A percentile compares a stretch with the other conserved stretches of the same genome.
Conservation (phyloP, 1,140 invertebrate species). For the Drosophila teissieri region DNA sequence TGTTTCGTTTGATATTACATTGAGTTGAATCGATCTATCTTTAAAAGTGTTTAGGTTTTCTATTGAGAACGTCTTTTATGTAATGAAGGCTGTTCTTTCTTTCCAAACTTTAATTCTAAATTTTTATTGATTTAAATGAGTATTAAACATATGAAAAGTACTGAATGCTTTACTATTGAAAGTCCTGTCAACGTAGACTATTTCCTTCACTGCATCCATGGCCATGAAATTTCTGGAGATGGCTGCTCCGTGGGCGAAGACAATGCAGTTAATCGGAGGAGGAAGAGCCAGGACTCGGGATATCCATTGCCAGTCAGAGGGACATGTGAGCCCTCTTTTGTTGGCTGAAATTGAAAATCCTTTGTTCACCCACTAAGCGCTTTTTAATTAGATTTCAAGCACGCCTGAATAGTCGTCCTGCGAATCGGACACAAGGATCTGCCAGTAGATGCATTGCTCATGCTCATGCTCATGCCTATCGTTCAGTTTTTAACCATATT, state of each 20-base stretch:
- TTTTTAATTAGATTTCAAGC: conserved; percentile 60
- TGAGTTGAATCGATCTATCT: no score
- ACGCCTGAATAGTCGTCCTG: neutral
- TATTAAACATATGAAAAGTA: neutral
- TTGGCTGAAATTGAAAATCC: conserved; percentile 33
- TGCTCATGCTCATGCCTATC: neutral
- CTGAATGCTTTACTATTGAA: no score
- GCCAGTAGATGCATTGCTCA: conserved; percentile 4
- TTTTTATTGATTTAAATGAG: no score
- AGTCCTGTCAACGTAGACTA: neutral
- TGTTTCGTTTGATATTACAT: no score
- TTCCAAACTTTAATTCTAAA: no score
- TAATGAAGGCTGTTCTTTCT: no score
- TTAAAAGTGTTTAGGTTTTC: no score
- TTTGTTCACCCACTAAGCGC: conserved; percentile 31
- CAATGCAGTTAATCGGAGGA: conserved; percentile 14
- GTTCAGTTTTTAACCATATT: conserved; percentile 18
- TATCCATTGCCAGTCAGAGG: neutral
- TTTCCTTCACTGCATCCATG: neutral
- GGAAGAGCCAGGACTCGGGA: neutral
- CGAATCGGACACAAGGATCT: conserved; percentile 15
- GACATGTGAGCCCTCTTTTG: conserved; percentile 25
- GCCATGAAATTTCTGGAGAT: conserved; percentile 18
- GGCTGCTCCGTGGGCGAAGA: neutral
- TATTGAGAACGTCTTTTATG: no score